A percentile compares a stretch with the other conserved stretches of the same genome.
Conservation (phyloP, 2,888 invertebrate genomes). For the Drosophila nigritarsus region DNA sequence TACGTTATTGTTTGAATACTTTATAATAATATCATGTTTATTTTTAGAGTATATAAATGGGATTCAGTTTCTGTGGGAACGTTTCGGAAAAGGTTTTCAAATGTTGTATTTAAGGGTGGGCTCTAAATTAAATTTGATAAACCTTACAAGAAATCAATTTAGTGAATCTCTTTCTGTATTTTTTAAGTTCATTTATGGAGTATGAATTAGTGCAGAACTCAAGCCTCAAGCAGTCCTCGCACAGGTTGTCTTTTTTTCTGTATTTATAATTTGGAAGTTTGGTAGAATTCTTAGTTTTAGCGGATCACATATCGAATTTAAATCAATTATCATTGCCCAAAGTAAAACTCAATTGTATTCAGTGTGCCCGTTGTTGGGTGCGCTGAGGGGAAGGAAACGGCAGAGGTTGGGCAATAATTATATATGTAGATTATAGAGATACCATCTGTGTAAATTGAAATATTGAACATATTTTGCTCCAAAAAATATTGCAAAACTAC, state of each 20-base stretch:
- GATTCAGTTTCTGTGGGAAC: not conserved
- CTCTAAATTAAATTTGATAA: not conserved
- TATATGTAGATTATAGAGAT: constrained; percentile 33
- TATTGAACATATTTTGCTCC: constrained; percentile 51
- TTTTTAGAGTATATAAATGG: not conserved
- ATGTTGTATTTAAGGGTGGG: not conserved
- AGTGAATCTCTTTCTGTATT: not conserved
- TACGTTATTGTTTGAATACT: not conserved
- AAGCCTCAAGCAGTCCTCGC: constrained; percentile 25
- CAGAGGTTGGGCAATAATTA: constrained; percentile 37
- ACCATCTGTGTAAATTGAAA: constrained; percentile 45
- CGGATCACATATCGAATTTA: constrained; percentile 84
- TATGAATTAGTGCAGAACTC: not conserved
- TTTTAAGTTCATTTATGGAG: not conserved
- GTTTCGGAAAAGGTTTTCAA: not conserved
- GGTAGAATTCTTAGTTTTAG: constrained; percentile 53
- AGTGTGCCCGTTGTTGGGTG: constrained; percentile 15
- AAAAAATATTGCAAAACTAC: constrained; percentile 34
- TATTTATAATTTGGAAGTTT: not conserved
- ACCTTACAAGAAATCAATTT: not conserved
- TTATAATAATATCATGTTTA: not conserved
- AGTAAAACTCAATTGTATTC: constrained; percentile 21
- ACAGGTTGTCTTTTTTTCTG: constrained; percentile 26
- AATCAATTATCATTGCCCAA: constrained; percentile 75
- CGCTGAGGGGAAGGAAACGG: not conserved